Evolutionary conservation across 2,113 vertebrate genomes (phyloP), one percentile per base, ranked within the genome.

Genomic region (Charadrius vociferus): DNA sequence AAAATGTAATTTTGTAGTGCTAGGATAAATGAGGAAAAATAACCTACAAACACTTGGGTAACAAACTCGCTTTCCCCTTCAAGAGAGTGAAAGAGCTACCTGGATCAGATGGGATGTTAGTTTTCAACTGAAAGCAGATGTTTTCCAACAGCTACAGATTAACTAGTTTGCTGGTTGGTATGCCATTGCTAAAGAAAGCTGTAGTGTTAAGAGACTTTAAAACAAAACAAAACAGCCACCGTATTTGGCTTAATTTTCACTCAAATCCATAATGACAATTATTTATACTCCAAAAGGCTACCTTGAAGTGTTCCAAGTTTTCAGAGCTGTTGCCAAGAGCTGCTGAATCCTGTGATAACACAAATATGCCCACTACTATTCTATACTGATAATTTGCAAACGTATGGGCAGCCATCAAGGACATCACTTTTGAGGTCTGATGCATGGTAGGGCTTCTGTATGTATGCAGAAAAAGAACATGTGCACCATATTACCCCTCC

Each of bases 371-470:
- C 17, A 29, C n/a, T n/a, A 47, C 13, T 19, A 26, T 39, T 62
- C 34, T 47, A n/a, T 7, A 53, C 20, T 29, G 23, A 37, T 20
- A 75, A 79, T 74, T 66, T 79, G 61, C 16, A 66, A 27, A 67
- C 14, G 7, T 70, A 56, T 12, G 7, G 23, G 19, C 22, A 91
- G 56, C 32, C 18, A 45, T 9, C 10, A 55, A 19, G 12, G 13
- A 30, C 16, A 66, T 18, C 22, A 26, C 18, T 66, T 72, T 49
- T n/a, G 14, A 73, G 15, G 19, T 23, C 14, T 79, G 47, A 34
- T 0, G 0, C 30, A 63, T 3, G 1, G 23, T 29, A 71, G 7
- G 8, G 12, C 9, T 67, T 63, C 36, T 36, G 6, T 2, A 13
- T 3, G 10, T 16, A 32, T 7, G 8, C 27, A 58, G 21, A 62